Evolutionary conservation across 1,140 invertebrate species (phyloP).

Genomic region (Trichonephila inaurata): DNA sequence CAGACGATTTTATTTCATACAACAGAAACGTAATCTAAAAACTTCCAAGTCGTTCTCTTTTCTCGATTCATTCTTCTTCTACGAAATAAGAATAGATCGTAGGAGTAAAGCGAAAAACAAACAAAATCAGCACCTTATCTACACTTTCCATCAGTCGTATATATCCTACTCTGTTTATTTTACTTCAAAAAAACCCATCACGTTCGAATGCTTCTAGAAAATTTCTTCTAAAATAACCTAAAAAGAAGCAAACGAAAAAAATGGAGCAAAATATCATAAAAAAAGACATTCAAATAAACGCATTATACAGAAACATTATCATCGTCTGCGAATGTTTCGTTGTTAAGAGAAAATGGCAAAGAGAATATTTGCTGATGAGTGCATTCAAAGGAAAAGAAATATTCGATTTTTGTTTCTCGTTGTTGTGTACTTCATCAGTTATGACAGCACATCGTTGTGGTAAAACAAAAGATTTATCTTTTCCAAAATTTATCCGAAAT

Average conservation of each 20-base stretch:
- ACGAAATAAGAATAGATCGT: not conserved
- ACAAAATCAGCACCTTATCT: slow-evolving; percentile 21
- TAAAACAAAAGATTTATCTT: slow-evolving; percentile 2
- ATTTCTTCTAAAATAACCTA: slow-evolving; percentile 9
- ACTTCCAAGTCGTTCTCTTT: too few relatives aligned
- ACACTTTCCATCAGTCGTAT: not conserved
- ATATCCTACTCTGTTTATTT: not conserved
- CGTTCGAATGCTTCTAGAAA: not conserved
- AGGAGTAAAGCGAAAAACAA: not conserved
- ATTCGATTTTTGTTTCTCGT: not conserved
- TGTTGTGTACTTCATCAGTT: slow-evolving; percentile 14
- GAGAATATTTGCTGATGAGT: slow-evolving; percentile 8
- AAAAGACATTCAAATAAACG: slow-evolving; percentile 1
- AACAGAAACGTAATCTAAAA: too few relatives aligned
- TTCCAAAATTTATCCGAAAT: not conserved
- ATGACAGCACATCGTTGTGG: not conserved
- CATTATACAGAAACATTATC: slow-evolving; percentile 13
- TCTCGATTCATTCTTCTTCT: not conserved
- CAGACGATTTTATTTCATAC: too few relatives aligned
- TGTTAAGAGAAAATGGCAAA: not conserved
- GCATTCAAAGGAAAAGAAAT: not conserved
- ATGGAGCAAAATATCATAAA: not conserved
- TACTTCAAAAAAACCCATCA: not conserved
- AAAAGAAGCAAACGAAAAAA: not conserved
- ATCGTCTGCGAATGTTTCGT: not conserved